A percentile compares a stretch with the other conserved stretches of the same genome.
phyloP scores from a whole-genome alignment of 2,113 vertebrate species.

The Ctenomys sociabilis region DNA sequence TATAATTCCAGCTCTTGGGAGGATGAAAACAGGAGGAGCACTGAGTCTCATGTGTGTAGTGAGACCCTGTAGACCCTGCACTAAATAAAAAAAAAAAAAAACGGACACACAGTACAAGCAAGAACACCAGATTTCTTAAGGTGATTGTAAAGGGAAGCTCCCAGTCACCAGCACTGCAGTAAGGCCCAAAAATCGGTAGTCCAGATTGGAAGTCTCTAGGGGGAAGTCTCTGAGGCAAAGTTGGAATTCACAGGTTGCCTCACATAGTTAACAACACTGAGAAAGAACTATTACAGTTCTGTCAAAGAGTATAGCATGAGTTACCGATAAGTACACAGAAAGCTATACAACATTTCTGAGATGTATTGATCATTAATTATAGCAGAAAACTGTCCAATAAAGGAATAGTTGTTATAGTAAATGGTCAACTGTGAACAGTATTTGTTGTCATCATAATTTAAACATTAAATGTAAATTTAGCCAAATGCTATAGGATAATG shows the following conservation, averaged over 20 bases:
- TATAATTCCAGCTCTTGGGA: no score
- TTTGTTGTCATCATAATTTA: slow-evolving; percentile 45
- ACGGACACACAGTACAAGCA: not conserved
- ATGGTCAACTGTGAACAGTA: not conserved
- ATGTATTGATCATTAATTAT: not conserved
- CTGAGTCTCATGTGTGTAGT: no score
- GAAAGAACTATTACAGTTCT: not conserved
- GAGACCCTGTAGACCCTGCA: no score
- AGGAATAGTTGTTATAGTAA: not conserved
- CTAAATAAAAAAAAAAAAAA: no score
- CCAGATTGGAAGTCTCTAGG: not conserved
- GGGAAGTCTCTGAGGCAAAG: not conserved
- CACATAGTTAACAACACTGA: not conserved
- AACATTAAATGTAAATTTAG: not conserved
- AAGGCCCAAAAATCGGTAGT: not conserved
- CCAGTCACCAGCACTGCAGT: not conserved
- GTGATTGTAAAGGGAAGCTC: not conserved
- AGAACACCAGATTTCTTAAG: not conserved
- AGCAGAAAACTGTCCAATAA: not conserved
- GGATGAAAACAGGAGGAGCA: no score
- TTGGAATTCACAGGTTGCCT: not conserved
- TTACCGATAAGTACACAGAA: slow-evolving; percentile 33
- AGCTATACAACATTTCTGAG: slow-evolving; percentile 15
- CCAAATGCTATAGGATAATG: not conserved
- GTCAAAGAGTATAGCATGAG: slow-evolving; percentile 8